Evolutionary conservation across 2,888 invertebrate species (phyloP), one percentile per base, ranked within the genome.

Genomic region (Catonia carolina): DNA sequence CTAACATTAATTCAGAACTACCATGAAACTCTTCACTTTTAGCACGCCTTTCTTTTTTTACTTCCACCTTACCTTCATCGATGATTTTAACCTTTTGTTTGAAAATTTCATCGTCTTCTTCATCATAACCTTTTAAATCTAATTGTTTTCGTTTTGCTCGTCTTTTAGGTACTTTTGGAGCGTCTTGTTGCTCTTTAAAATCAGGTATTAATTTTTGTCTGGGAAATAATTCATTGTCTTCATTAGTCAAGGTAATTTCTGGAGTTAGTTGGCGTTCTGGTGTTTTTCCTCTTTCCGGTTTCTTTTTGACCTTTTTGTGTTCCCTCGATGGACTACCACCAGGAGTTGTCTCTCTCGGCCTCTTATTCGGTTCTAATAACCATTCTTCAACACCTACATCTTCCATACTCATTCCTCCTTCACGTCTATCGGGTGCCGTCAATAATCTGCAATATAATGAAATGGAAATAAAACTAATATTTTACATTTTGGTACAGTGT

Each of bases 1-100:
- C 85, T 62, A 89, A 75, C 85, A 90, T 87, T 68, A 89, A 86
- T 71, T 90, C 90, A 52, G 84, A 85, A 72, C 87, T 87, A 37
- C 82, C 84, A 55, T 61, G 67, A 37, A 60, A 60, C 10, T 56
- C 61, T 49, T 62, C 67, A 50, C 56, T 62, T 61, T 58, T 59
- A 60, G 56, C 63, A 48, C 56, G 15, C 41, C 54, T 51, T 37
- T 41, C 7, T 33, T 41, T 36, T 56, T 55, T 41, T 56, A 51
- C 49, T 58, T 54, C 5, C 2, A 12, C 23, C 49, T 36, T 36
- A 22, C 41, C 20, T 50, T 57, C 39, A 27, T 57, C 20, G 23
- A 41, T 20, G 37, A 23, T 15, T 53, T 49, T 14, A 53, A 14
- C 17, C 14, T 49, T 33, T 47, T 54, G 17, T 36, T 50, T 47